Percentiles rank a stretch among this genome's conserved stretches.
Conservation (phyloP, 1,140 invertebrate species). For the Chironomus striatipennis region DNA sequence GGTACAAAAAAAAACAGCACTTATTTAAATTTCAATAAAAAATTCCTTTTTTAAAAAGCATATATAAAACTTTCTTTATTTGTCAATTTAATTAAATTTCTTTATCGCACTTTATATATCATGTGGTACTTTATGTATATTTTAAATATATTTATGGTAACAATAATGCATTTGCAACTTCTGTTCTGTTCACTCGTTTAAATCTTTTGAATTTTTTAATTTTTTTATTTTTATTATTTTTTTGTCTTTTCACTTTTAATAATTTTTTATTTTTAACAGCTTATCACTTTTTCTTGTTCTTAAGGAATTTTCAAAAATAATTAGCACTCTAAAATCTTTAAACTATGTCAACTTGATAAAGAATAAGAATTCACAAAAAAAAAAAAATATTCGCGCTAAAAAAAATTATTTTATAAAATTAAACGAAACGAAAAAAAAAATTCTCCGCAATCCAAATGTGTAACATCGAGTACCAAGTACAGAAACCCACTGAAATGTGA, state of each 20-base stretch:
- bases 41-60: neutral
- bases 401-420: neutral
- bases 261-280: neutral
- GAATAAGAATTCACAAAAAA: no score
- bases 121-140: neutral
- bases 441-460: slow-evolving; percentile 23
- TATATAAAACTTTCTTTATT: neutral
- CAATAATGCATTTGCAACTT: neutral
- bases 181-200: slow-evolving; percentile 15
- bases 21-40: slow-evolving; percentile 9
- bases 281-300: neutral
- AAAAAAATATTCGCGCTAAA: neutral
- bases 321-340: no score
- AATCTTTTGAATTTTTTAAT: slow-evolving; percentile 19
- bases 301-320: neutral
- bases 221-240: slow-evolving; percentile 1
- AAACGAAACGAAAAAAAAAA: neutral
- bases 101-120: slow-evolving; percentile 17
- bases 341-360: no score
- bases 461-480: slow-evolving; percentile 25
- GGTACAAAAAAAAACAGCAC: neutral
- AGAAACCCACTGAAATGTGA: slow-evolving; percentile 25
- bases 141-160: slow-evolving; percentile 9
- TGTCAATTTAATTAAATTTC: neutral
- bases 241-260: neutral